These are phyloP conservation scores for Porites cylindrica DNA, from an alignment of 92 coral and sea anemone genomes.

Conservation along the genomic window DNA sequence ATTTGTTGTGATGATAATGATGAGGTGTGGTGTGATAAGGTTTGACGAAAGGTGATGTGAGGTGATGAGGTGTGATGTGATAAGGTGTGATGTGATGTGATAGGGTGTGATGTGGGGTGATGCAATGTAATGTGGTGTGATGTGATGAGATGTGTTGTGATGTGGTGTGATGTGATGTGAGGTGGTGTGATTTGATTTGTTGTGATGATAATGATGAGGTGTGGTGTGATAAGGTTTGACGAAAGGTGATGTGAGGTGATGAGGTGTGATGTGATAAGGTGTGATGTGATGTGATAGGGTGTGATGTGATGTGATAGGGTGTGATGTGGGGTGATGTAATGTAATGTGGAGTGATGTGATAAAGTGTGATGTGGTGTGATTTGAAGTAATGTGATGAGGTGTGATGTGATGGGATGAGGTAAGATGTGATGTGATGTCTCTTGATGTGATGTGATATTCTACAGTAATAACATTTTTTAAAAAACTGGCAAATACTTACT, in stretches of 20 bases:
- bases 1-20: not conserved
- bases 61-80: not conserved
- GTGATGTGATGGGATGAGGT: not conserved
- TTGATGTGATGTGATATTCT: not conserved
- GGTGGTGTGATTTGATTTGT: not conserved
- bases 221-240: constrained; percentile 31
- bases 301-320: not conserved
- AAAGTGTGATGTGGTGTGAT: too few relatives aligned
- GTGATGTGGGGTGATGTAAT: not conserved
- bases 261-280: not conserved
- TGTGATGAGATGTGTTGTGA: constrained; percentile 7
- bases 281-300: not conserved
- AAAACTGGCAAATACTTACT: not conserved
- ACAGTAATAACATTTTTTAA: not conserved
- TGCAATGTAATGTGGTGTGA: too few relatives aligned
- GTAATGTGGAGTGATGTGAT: too few relatives aligned
- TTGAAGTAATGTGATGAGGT: too few relatives aligned
- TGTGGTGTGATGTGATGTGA: not conserved
- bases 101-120: too few relatives aligned
- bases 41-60: not conserved
- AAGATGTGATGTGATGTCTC: not conserved
- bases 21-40: constrained; percentile 37
- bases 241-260: not conserved
- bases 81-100: not conserved
- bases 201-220: not conserved